A percentile compares a stretch with the other conserved stretches of the same genome.
Conservation (phyloP, 2,888 invertebrate genomes). For the Sabatieria punctata region DNA sequence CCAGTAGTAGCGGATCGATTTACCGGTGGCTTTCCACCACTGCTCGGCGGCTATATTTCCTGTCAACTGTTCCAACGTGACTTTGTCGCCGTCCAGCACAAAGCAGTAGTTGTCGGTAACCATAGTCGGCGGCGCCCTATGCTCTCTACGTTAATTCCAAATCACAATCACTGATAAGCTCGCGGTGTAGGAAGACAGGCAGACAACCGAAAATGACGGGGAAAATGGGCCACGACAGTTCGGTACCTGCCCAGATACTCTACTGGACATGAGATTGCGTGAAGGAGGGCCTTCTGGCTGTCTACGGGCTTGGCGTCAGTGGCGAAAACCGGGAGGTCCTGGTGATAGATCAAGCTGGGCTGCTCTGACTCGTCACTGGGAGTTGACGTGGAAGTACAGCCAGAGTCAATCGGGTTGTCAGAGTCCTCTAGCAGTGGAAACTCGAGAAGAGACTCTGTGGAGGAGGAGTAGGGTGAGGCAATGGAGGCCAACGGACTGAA, state of each 20-base stretch:
- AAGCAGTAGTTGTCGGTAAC: constrained; percentile 23
- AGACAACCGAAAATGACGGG: too few relatives aligned
- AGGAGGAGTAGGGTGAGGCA: too few relatives aligned
- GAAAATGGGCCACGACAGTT: too few relatives aligned
- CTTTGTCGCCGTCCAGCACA: constrained; percentile 19
- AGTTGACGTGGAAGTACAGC: too few relatives aligned
- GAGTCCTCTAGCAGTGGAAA: too few relatives aligned
- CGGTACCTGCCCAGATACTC: constrained; percentile 1
- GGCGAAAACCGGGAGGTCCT: constrained; percentile 1
- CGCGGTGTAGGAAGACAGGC: too few relatives aligned
- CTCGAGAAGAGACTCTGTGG: too few relatives aligned
- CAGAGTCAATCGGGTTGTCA: too few relatives aligned
- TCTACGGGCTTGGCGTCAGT: not conserved
- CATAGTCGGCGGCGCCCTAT: constrained; percentile 17
- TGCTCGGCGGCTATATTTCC: not conserved
- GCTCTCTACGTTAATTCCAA: too few relatives aligned
- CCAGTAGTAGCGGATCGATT: constrained; percentile 20
- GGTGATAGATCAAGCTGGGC: not conserved
- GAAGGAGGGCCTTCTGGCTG: constrained; percentile 1
- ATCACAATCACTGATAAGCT: too few relatives aligned
- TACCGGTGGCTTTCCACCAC: constrained; percentile 25
- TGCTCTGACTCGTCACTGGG: not conserved
- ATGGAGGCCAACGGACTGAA: too few relatives aligned
- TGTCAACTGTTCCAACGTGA: not conserved
- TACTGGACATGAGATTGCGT: constrained; percentile 5